Base-by-base conservation (phyloP, 2,888 invertebrate genomes). In the Philereme vetulata region DNA sequence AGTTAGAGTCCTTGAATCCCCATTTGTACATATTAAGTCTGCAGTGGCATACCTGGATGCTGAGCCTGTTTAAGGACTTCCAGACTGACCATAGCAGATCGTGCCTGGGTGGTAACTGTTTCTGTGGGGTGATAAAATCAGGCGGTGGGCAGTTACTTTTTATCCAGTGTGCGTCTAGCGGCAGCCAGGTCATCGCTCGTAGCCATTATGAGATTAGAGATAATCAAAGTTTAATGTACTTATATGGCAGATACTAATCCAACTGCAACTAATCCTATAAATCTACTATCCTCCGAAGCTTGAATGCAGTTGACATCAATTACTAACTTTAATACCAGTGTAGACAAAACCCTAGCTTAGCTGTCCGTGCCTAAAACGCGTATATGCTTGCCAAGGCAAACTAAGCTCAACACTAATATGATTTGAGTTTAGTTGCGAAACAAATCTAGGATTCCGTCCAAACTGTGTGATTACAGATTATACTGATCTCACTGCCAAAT, bases 331-430 rank as follows among this genome's bases (percentile, higher is more conserved):
- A 65, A 72, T 66, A 63, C 52, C 52, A 57, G 67, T 70, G 68
- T 72, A 66, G 63, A 69, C 65, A 68, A 66, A 70, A 65, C 72
- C 68, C 69, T 67, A 75, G 74, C 64, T 72, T 67, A 74, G 70
- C 72, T 70, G 72, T 68, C 68, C 74, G 75, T 73, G 76, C 74
- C 80, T 78, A 80, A 78, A 72, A 71, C 74, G 73, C 66, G 78
- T 87, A 86, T 86, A 85, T 75, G 69, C 68, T 61, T 67, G 86
- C 88, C 88, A 87, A 85, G 82, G 84, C 76, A 84, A 86, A 85
- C 83, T 83, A 74, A 66, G 74, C 76, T 74, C 75, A 83, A 84
- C 82, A 83, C 72, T 86, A 84, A 87, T 85, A 87, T 85, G 77
- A 88, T 88, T 88, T 81, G 78, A 82, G 82, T 82, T 81, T 80